Conservation (phyloP, 37 sponge, comb jelly and placozoan species). For the Beroe ovata region DNA sequence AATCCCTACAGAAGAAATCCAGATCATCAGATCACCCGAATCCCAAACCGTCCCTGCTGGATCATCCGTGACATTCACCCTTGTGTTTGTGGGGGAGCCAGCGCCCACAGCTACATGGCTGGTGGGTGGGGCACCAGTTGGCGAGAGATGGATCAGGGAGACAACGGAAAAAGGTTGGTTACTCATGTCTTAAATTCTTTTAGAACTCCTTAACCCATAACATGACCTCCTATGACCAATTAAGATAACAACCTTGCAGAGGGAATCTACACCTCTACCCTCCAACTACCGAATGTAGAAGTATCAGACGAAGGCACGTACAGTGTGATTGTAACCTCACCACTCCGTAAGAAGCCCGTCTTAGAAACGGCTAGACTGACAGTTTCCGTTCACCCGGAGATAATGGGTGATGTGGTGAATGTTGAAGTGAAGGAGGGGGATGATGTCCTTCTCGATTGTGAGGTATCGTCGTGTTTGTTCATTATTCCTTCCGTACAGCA, state of each 20-base stretch:
- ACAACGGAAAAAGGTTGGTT: neutral
- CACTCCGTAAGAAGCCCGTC: neutral
- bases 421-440: slow-evolving; percentile 48
- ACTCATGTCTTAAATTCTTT: no score
- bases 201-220: no score
- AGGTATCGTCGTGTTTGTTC: no score
- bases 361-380: slow-evolving; percentile 38
- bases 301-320: slow-evolving; percentile 8
- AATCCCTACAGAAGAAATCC: slow-evolving; percentile 19
- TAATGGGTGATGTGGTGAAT: neutral
- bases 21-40: slow-evolving; percentile 9
- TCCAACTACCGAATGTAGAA: neutral
- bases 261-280: slow-evolving; percentile 8
- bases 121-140: neutral
- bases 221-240: no score
- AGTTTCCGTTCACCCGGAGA: neutral
- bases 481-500: no score
- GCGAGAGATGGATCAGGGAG: neutral
- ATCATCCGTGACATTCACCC: neutral
- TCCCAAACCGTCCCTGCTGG: slow-evolving; percentile 13
- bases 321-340: slow-evolving; percentile 29
- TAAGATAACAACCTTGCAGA: no score
- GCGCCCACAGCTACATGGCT: slow-evolving; percentile 13
- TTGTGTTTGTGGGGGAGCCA: neutral
- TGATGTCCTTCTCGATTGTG: neutral